phyloP scores from a whole-genome alignment of 1,140 invertebrate genomes.

The Dreissena rostriformis region DNA sequence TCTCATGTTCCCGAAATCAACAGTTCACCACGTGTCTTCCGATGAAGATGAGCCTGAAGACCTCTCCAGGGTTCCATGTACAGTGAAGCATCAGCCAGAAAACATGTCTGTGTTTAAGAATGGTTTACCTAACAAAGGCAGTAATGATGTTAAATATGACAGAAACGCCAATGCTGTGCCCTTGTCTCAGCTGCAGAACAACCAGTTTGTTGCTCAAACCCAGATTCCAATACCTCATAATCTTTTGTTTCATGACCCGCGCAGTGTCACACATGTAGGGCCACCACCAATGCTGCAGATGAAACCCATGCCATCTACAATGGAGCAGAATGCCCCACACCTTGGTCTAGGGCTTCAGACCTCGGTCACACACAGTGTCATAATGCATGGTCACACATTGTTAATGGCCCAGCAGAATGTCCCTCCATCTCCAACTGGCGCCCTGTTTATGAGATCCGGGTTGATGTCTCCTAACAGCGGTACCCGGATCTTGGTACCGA shows the following conservation, averaged over 20 bases:
- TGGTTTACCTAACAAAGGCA: neutral
- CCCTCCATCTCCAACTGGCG: neutral
- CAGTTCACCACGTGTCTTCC: conserved; percentile 31
- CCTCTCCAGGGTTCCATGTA: neutral
- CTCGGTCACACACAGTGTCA: neutral
- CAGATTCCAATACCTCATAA: conserved; percentile 39
- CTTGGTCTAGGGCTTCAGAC: neutral
- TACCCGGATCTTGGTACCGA: neutral
- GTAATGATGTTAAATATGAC: conserved; percentile 44
- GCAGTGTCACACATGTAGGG: conserved; percentile 9
- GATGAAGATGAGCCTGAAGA: conserved; percentile 51
- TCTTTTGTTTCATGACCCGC: conserved; percentile 40
- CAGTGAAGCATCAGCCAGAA: conserved; percentile 4
- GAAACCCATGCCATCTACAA: neutral
- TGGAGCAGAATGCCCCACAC: neutral
- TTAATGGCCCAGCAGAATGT: neutral
- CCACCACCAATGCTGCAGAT: conserved; percentile 39
- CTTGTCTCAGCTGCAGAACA: neutral
- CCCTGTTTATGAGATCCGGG: neutral
- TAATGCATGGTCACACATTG: neutral
- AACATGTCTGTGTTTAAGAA: conserved; percentile 11
- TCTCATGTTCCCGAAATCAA: conserved; percentile 48
- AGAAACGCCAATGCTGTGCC: conserved; percentile 49
- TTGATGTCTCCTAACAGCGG: neutral
- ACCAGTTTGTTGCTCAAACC: conserved; percentile 17